Conservation (phyloP, 2,113 vertebrate genomes). For the Oreochromis tanganicae region DNA sequence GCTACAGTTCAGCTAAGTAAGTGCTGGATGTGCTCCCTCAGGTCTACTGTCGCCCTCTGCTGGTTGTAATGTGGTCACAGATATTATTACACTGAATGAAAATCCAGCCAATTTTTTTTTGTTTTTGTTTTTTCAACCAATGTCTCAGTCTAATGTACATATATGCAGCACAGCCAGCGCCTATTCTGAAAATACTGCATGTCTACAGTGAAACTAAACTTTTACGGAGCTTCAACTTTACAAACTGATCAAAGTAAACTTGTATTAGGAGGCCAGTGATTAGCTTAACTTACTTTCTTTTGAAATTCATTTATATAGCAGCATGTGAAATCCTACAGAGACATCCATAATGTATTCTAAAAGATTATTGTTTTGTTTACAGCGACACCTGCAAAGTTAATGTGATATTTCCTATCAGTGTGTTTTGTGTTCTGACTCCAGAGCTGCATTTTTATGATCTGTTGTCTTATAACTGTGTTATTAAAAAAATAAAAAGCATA, state of each 20-base stretch:
- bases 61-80: background rate
- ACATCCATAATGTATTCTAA: background rate
- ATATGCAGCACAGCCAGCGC: background rate
- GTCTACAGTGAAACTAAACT: background rate
- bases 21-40: background rate
- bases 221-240: background rate
- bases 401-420: background rate
- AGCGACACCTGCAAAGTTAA: background rate
- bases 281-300: background rate
- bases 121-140: background rate
- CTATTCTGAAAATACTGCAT: background rate
- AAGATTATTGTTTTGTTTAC: background rate
- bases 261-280: background rate
- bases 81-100: background rate
- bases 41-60: constrained; percentile 29
- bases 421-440: background rate
- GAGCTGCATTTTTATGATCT: background rate
- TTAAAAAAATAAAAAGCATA: background rate
- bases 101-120: background rate
- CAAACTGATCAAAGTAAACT: background rate
- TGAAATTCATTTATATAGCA: background rate
- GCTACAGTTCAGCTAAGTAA: background rate
- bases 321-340: background rate
- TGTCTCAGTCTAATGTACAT: background rate
- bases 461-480: background rate